A percentile compares a stretch with the other conserved stretches of the same genome.
phyloP scores from a whole-genome alignment of 2,888 invertebrate genomes.

The Tenthredo livida region DNA sequence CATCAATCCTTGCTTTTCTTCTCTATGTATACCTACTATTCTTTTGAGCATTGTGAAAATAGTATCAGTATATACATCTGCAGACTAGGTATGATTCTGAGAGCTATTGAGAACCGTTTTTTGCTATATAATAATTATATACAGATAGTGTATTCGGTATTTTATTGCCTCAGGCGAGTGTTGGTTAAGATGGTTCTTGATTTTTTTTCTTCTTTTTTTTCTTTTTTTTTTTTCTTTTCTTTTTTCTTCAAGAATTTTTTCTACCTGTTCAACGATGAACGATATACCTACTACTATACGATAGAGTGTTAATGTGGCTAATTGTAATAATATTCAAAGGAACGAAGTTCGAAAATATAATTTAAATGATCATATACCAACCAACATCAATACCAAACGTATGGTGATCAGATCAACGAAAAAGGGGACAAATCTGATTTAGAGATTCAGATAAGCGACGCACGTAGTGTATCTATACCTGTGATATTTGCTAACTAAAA shows the following conservation, averaged over 20 bases:
- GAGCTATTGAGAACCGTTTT: slow-evolving; percentile 23
- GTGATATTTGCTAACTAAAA: neutral
- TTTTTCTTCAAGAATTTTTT: neutral
- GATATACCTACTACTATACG: slow-evolving; percentile 3
- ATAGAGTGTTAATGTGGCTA: neutral
- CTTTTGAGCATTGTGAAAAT: neutral
- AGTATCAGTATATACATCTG: neutral
- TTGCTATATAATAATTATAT: slow-evolving; percentile 15
- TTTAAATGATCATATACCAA: neutral
- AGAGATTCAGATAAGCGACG: neutral
- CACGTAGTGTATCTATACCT: no score
- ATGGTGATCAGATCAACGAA: neutral
- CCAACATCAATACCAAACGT: neutral
- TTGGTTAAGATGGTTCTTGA: slow-evolving; percentile 23
- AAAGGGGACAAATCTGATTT: slow-evolving; percentile 37
- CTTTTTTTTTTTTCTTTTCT: neutral
- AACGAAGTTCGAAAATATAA: slow-evolving; percentile 20
- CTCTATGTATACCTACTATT: no score
- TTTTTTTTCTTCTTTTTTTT: neutral
- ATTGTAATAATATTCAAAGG: slow-evolving; percentile 31
- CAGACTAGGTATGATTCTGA: neutral
- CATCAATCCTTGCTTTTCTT: neutral
- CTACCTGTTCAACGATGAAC: neutral
- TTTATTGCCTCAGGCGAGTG: slow-evolving; percentile 24
- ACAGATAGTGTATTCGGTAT: slow-evolving; percentile 15